Percentiles rank a stretch among this genome's conserved stretches.
Conservation (phyloP, 2,113 vertebrate species). For the Mesembrinibis cayennensis region DNA sequence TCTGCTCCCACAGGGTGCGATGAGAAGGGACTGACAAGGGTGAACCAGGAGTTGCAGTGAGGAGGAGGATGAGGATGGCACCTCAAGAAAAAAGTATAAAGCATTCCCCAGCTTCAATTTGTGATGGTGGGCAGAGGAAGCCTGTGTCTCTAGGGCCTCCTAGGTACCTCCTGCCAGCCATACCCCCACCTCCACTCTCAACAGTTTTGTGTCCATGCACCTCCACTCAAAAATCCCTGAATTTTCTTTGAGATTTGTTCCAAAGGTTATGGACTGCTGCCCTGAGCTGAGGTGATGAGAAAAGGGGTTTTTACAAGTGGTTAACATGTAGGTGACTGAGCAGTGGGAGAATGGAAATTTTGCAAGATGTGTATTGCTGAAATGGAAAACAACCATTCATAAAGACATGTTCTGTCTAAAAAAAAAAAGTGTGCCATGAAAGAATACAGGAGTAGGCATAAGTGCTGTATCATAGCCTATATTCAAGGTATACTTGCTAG, state of each 20-base stretch:
- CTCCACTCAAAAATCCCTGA: background rate
- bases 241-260: background rate
- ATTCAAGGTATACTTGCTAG: background rate
- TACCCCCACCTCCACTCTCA: background rate
- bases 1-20: background rate
- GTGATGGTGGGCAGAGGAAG: background rate
- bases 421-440: background rate
- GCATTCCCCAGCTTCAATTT: background rate
- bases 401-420: background rate
- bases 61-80: background rate
- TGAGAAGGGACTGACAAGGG: background rate
- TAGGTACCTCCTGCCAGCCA: background rate
- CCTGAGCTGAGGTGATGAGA: background rate
- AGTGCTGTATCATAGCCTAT: background rate
- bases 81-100: background rate
- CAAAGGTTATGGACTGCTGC: background rate
- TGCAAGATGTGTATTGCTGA: background rate
- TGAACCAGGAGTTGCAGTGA: background rate
- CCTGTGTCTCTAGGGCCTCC: background rate
- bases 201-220: background rate
- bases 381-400: background rate
- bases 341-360: background rate
- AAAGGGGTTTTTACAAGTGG: background rate
- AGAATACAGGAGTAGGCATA: background rate
- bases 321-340: background rate